Evolutionary conservation across 2,888 invertebrate genomes (phyloP).

Genomic region (Exephanes ischioxanthus): DNA sequence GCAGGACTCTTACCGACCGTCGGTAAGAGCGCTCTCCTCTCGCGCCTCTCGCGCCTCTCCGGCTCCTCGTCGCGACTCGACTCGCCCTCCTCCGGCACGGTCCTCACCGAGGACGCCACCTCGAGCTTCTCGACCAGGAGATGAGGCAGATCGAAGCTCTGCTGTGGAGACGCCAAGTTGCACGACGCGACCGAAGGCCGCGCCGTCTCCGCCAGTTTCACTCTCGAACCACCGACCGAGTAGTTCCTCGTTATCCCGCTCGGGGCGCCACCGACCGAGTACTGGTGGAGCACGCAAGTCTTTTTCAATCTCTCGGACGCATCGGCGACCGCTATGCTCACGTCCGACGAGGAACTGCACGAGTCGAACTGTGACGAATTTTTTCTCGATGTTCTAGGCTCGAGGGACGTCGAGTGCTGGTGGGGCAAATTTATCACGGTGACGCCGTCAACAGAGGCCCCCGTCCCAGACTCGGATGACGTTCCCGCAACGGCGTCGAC

Average conservation of each 20-base stretch:
- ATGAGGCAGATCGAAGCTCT: slow-evolving; percentile 85
- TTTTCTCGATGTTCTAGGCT: slow-evolving; percentile 86
- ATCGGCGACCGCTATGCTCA: slow-evolving; percentile 87
- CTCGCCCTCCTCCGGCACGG: slow-evolving; percentile 74
- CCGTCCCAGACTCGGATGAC: slow-evolving; percentile 74
- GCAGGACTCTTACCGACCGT: slow-evolving; percentile 72
- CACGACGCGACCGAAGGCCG: slow-evolving; percentile 85
- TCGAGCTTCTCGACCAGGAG: slow-evolving; percentile 65
- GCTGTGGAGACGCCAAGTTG: slow-evolving; percentile 83
- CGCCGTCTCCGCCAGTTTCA: slow-evolving; percentile 83
- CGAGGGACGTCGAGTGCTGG: slow-evolving; percentile 69
- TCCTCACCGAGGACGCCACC: slow-evolving; percentile 72
- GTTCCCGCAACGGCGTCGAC: slow-evolving; percentile 72
- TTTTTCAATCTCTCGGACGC: slow-evolving; percentile 87
- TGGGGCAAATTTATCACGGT: slow-evolving; percentile 45
- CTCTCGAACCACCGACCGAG: slow-evolving; percentile 83
- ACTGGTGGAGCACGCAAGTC: slow-evolving; percentile 86
- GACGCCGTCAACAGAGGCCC: slow-evolving; percentile 63
- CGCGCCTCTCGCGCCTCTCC: slow-evolving; percentile 33
- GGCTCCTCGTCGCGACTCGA: slow-evolving; percentile 30
- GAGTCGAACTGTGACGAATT: slow-evolving; percentile 90
- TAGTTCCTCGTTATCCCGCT: slow-evolving; percentile 64
- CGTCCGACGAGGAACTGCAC: slow-evolving; percentile 91
- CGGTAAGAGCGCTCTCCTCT: slow-evolving; percentile 39
- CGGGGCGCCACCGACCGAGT: slow-evolving; percentile 62